Evolutionary conservation across 2,797 vertebrate species (phyloP).

Genomic region (Sciurus vulgaris): DNA sequence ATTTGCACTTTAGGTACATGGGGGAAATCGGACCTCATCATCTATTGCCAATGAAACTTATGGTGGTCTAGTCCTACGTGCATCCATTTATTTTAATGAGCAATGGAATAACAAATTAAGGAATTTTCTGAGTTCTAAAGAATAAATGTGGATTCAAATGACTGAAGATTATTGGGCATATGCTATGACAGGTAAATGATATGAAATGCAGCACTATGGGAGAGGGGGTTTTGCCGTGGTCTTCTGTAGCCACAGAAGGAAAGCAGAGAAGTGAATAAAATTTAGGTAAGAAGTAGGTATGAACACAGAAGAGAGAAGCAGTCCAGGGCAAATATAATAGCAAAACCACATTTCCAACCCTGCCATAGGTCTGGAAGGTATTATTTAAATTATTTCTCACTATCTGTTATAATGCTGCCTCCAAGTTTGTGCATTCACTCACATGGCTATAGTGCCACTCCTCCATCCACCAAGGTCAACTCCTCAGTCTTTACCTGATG

Average conservation of each 20-base stretch:
- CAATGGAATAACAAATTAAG: constrained; percentile 81
- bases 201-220: neutral
- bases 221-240: neutral
- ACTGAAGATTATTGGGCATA: constrained; percentile 76
- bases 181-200: constrained; percentile 84
- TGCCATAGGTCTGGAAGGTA: neutral
- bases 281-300: neutral
- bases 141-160: constrained; percentile 83
- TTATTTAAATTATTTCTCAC: neutral
- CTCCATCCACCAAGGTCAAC: neutral
- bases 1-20: constrained; percentile 77
- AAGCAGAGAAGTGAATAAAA: neutral
- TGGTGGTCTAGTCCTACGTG: constrained; percentile 71
- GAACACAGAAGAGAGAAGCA: neutral
- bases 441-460: neutral
- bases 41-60: constrained; percentile 81
- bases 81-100: constrained; percentile 83
- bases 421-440: neutral
- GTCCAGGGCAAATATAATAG: neutral
- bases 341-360: neutral
- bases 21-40: constrained; percentile 76
- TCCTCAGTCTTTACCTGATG: neutral
- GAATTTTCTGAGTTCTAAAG: constrained; percentile 80
- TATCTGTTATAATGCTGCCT: neutral
- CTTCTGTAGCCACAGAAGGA: neutral